phyloP scores from a whole-genome alignment of 2,113 vertebrate genomes.

The Porphyrio hochstetteri region DNA sequence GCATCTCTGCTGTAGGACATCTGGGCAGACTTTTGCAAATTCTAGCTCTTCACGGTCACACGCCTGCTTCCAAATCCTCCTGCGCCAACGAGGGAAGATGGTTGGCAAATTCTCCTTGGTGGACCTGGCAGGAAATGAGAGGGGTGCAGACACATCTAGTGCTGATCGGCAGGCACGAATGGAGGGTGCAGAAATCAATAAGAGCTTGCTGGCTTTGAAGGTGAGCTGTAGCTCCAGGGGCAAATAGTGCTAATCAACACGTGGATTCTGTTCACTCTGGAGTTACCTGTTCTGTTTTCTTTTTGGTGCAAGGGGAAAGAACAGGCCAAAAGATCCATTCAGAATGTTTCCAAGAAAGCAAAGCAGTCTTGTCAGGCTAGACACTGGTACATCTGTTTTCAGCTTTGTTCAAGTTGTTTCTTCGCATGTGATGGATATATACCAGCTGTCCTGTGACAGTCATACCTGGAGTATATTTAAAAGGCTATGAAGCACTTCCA shows the following conservation, averaged over 20 bases:
- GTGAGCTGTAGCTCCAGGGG: conserved; percentile 65
- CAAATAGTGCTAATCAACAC: background rate
- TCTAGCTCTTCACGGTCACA: conserved; percentile 94
- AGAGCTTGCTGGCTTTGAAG: conserved; percentile 95
- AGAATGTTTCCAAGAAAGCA: background rate
- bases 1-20: conserved; percentile 81
- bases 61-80: conserved; percentile 91
- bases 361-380: background rate
- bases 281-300: background rate
- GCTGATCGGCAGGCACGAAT: conserved; percentile 89
- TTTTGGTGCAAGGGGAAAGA: background rate
- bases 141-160: conserved; percentile 88
- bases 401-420: background rate
- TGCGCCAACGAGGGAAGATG: conserved; percentile 80
- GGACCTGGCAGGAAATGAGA: conserved; percentile 96
- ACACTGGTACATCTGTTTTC: background rate
- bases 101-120: conserved; percentile 95
- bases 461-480: background rate
- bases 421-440: background rate
- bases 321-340: background rate
- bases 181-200: conserved; percentile 96
- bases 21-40: conserved; percentile 95
- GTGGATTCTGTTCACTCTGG: background rate
- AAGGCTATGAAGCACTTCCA: background rate
- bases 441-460: background rate